Evolutionary conservation across 2,113 vertebrate species (phyloP).

Genomic region (Myotis yumanensis): DNA sequence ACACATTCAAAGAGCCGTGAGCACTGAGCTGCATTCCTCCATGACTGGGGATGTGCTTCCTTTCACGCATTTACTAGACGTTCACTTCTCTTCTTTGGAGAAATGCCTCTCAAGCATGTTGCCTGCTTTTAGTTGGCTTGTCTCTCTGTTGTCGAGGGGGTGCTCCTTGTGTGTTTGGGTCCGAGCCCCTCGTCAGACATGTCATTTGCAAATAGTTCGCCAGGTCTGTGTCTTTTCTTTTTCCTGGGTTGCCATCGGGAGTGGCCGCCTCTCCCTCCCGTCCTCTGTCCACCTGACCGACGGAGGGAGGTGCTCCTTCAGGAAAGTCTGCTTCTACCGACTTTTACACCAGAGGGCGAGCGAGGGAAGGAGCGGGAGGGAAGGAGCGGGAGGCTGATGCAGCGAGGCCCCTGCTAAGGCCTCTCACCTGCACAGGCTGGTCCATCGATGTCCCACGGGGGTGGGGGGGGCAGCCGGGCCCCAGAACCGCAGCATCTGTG

Average conservation of each 20-base stretch:
- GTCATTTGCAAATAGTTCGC: background rate
- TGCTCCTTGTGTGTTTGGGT: background rate
- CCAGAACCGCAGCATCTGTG: no score
- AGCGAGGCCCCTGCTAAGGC: no score
- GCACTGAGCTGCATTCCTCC: background rate
- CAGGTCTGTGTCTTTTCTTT: background rate
- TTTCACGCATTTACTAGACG: background rate
- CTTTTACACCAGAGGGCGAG: no score
- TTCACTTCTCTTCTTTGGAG: background rate
- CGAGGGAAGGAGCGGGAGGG: no score
- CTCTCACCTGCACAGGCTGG: no score
- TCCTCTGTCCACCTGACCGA: no score
- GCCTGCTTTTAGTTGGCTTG: background rate
- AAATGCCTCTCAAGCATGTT: background rate
- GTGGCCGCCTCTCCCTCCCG: background rate
- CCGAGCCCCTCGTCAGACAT: background rate
- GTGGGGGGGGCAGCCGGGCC: no score
- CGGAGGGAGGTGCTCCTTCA: no score
- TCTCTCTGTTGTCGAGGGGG: background rate
- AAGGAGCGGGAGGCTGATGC: no score
- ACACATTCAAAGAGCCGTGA: no score
- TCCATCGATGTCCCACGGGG: no score
- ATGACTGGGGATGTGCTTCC: background rate
- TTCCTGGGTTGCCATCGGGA: background rate
- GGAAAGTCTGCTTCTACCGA: no score